Base-by-base conservation (phyloP, 2,113 vertebrate species). In the Hoplias malabaricus region DNA sequence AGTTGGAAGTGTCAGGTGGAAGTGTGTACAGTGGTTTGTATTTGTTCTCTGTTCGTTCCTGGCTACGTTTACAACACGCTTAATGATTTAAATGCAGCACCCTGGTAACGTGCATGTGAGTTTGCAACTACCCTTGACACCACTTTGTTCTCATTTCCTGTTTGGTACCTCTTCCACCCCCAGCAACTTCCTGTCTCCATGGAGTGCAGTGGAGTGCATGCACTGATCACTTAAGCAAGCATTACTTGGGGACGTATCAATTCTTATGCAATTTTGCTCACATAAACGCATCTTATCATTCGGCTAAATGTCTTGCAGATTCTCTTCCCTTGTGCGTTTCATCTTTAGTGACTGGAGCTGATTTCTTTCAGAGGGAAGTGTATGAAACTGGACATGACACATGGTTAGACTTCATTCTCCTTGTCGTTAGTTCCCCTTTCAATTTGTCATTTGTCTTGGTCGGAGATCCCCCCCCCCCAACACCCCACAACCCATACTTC, bases 61-160 rank as follows among this genome's bases (percentile, higher is more conserved):
- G n/a, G n/a, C n/a, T n/a, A n/a, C n/a, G n/a, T n/a, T n/a, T n/a
- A n/a, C n/a, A n/a, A n/a, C n/a, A n/a, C n/a, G n/a, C n/a, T 38
- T 38, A 38, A 38, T 4, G 36, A 38, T 38, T 38, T 5, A 38
- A 38, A 38, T 65, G 33, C 56, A 16, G 36, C 42, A 46, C 61
- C 29, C 11, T 21, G 14, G 40, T 71, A 48, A 75, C 59, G 31
- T 38, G 50, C 9, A 9, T 75, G 59, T 36, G 54, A 79, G 57
- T 66, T 75, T 72, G 77, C 68, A 83, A 16, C 61, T 61, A 11
- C 67, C 81, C 77, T 75, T 42, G 53, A 75, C 78, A 76, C 76
- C 54, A 83, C 82, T 40, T 82, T 87, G 73, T 87, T 89, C 82
- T 91, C 84, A 89, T 89, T 86, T 92, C 91, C 90, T 92, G 88